Conservation (phyloP, 2,113 vertebrate genomes). For the Trematomus loennbergii region DNA sequence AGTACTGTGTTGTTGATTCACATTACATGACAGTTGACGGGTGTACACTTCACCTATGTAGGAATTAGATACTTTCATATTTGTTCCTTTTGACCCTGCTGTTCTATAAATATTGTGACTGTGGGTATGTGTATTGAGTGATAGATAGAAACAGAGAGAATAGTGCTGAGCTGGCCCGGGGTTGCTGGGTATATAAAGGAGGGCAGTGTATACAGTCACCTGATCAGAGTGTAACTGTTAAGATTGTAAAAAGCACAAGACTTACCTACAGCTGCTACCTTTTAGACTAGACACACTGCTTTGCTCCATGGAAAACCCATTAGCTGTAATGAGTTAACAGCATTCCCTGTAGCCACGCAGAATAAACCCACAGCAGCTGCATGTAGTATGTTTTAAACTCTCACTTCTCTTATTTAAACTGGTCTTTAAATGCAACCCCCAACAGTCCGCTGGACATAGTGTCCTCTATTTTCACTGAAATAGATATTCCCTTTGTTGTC, state of each 20-base stretch:
- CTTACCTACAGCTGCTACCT: slow-evolving; percentile 42
- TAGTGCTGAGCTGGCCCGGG: slow-evolving; percentile 56
- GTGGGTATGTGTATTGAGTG: slow-evolving; percentile 57
- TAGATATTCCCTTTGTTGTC: slow-evolving; percentile 87
- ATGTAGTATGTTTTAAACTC: slow-evolving; percentile 49
- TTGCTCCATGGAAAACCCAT: slow-evolving; percentile 61
- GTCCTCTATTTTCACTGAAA: slow-evolving; percentile 82
- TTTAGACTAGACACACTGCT: slow-evolving; percentile 25
- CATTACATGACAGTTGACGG: slow-evolving; percentile 76
- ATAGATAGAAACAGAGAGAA: slow-evolving; percentile 37
- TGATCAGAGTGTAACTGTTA: slow-evolving; percentile 31
- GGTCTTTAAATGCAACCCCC: slow-evolving; percentile 68
- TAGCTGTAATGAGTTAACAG: slow-evolving; percentile 60
- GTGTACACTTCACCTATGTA: slow-evolving; percentile 72
- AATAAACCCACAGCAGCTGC: slow-evolving; percentile 25
- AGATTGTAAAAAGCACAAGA: slow-evolving; percentile 21
- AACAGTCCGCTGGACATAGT: slow-evolving; percentile 70
- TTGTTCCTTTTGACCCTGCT: slow-evolving; percentile 63
- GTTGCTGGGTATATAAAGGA: slow-evolving; percentile 50
- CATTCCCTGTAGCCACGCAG: slow-evolving; percentile 55
- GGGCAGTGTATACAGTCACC: slow-evolving; percentile 40
- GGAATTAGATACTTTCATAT: slow-evolving; percentile 70
- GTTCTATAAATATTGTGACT: slow-evolving; percentile 80
- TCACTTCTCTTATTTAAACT: slow-evolving; percentile 68
- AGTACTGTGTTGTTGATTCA: slow-evolving; percentile 67